Conservation (phyloP, 2,797 vertebrate genomes). For the Myotis pilosus region DNA sequence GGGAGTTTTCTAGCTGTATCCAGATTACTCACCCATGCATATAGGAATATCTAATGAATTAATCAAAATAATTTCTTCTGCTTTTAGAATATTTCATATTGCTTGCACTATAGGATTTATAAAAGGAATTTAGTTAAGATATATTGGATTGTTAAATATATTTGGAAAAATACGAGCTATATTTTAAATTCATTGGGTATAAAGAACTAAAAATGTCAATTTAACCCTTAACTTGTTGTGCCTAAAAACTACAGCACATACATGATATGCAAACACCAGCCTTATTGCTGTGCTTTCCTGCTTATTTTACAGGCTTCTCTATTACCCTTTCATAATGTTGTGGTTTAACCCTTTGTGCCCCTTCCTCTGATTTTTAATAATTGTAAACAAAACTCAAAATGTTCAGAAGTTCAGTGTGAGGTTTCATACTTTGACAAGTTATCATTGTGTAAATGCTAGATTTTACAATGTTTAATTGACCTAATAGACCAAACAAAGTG, state of each 20-base stretch:
- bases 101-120: slow-evolving; percentile 84
- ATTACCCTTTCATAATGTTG: slow-evolving; percentile 56
- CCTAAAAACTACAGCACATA: slow-evolving; percentile 72
- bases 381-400: not conserved
- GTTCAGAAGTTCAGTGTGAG: slow-evolving; percentile 44
- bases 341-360: slow-evolving; percentile 24
- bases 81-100: slow-evolving; percentile 74
- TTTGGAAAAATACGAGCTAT: slow-evolving; percentile 53
- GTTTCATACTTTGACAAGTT: slow-evolving; percentile 35
- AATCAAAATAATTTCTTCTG: slow-evolving; percentile 50
- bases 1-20: slow-evolving; percentile 75
- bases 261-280: slow-evolving; percentile 59
- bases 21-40: slow-evolving; percentile 77
- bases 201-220: slow-evolving; percentile 56
- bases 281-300: slow-evolving; percentile 25
- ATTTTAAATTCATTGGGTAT: slow-evolving; percentile 60
- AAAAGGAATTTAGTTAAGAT: slow-evolving; percentile 81
- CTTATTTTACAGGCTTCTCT: slow-evolving; percentile 57
- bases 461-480: slow-evolving; percentile 37
- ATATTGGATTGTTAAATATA: slow-evolving; percentile 36
- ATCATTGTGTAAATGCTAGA: slow-evolving; percentile 55
- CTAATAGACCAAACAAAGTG: slow-evolving; percentile 5
- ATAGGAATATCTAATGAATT: slow-evolving; percentile 52
- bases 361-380: slow-evolving; percentile 20
- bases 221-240: slow-evolving; percentile 78